phyloP scores from a whole-genome alignment of 2,888 invertebrate species.

The Gibbula magus region DNA sequence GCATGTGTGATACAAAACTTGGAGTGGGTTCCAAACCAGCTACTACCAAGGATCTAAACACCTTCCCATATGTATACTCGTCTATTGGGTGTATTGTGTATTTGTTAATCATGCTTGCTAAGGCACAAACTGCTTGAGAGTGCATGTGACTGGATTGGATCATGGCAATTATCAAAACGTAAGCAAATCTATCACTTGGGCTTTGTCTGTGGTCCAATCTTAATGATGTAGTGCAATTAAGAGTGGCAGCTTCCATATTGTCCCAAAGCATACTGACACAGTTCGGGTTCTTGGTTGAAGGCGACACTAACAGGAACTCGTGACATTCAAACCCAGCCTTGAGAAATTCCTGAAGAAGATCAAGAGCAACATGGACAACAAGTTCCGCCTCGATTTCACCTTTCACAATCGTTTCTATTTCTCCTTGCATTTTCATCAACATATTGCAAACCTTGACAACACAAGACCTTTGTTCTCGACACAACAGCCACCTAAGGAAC shows the following conservation, averaged over 20 bases:
- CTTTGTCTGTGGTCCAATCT: not conserved
- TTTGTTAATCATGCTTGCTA: not conserved
- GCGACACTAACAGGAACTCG: not conserved
- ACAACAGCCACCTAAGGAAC: not conserved
- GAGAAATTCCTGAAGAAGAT: not conserved
- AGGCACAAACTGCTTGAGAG: not conserved
- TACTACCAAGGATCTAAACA: not conserved
- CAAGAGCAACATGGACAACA: constrained; percentile 1
- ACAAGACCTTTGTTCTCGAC: not conserved
- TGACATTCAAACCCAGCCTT: not conserved
- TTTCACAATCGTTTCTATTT: not conserved
- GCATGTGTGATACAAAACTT: not conserved
- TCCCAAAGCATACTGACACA: not conserved
- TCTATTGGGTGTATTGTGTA: not conserved
- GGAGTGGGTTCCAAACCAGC: not conserved
- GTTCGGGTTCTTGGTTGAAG: not conserved
- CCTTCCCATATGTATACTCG: constrained; percentile 5
- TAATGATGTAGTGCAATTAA: not conserved
- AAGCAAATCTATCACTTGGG: constrained; percentile 9
- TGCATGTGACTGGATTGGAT: not conserved
- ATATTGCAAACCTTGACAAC: not conserved
- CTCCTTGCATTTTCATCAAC: not conserved
- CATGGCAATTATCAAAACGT: constrained; percentile 2
- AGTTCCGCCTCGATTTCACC: not conserved
- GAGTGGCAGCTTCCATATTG: not conserved